phyloP scores from a whole-genome alignment of 2,888 invertebrate species.

The Ophion ventricosus region DNA sequence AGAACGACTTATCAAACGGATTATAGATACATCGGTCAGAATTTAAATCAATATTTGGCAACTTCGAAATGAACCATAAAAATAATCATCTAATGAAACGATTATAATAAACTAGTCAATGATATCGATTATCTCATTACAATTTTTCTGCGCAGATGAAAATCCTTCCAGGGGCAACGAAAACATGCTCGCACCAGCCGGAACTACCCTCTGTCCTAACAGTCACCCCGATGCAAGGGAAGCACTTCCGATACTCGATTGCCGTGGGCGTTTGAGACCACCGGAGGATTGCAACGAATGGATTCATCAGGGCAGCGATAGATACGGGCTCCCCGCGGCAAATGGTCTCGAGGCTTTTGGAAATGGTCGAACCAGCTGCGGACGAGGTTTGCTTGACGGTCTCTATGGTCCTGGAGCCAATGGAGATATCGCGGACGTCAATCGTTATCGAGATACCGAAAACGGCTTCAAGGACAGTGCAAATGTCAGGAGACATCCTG shows the following conservation, averaged over 20 bases:
- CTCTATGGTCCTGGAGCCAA: not conserved
- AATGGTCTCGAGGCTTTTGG: slow-evolving; percentile 7
- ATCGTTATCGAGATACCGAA: not conserved
- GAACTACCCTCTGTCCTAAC: slow-evolving; percentile 68
- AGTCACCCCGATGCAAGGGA: not conserved
- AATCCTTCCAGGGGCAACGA: slow-evolving; percentile 86
- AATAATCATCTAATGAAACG: not conserved
- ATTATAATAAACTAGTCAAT: not conserved
- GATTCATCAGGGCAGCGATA: slow-evolving; percentile 1
- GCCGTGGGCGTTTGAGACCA: slow-evolving; percentile 55
- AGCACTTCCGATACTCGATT: slow-evolving; percentile 58
- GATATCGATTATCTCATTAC: not conserved
- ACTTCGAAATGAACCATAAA: not conserved
- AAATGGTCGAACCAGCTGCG: not conserved
- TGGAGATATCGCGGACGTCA: not conserved
- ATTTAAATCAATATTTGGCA: not conserved
- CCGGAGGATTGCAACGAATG: slow-evolving; percentile 36
- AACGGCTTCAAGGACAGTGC: not conserved
- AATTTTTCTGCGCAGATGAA: slow-evolving; percentile 76
- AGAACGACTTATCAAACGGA: slow-evolving; percentile 86
- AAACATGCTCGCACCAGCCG: slow-evolving; percentile 85
- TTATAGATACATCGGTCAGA: slow-evolving; percentile 84
- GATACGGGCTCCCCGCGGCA: not conserved
- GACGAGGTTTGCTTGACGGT: not conserved
- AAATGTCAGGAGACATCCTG: not conserved